These are phyloP conservation scores for Numenius phaeopus DNA, from an alignment of 2,797 vertebrate species.

Conservation along the genomic window DNA sequence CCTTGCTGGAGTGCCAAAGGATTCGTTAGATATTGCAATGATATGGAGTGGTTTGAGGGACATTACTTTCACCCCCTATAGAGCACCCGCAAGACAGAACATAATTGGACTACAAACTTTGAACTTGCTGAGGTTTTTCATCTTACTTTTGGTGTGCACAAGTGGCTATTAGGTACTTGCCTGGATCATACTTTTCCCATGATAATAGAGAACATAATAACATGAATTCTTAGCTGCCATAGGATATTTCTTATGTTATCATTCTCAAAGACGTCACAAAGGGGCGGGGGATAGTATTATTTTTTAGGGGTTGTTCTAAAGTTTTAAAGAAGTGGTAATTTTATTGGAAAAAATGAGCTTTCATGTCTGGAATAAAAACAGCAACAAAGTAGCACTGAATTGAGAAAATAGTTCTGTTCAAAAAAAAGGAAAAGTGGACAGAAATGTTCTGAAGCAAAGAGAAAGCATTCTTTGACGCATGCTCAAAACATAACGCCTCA, in stretches of 20 bases:
- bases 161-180: conserved; percentile 11
- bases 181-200: background rate
- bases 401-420: background rate
- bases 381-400: background rate
- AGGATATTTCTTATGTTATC: background rate
- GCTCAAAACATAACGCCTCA: background rate
- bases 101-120: conserved; percentile 74
- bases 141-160: conserved; percentile 43
- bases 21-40: conserved; percentile 51
- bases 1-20: conserved; percentile 46
- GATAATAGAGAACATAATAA: conserved; percentile 38
- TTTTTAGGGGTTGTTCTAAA: background rate
- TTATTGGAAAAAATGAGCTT: background rate
- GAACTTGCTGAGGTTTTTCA: conserved; percentile 63
- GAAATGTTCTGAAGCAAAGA: background rate
- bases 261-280: background rate
- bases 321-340: background rate
- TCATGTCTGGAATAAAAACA: background rate
- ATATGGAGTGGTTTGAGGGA: conserved; percentile 49
- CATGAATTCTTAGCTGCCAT: background rate
- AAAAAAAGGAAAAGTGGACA: background rate
- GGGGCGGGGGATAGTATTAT: background rate
- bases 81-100: conserved; percentile 69
- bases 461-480: background rate
- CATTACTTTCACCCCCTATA: conserved; percentile 38